Conservation (phyloP, 2,113 vertebrate species). For the Hassar affinis region DNA sequence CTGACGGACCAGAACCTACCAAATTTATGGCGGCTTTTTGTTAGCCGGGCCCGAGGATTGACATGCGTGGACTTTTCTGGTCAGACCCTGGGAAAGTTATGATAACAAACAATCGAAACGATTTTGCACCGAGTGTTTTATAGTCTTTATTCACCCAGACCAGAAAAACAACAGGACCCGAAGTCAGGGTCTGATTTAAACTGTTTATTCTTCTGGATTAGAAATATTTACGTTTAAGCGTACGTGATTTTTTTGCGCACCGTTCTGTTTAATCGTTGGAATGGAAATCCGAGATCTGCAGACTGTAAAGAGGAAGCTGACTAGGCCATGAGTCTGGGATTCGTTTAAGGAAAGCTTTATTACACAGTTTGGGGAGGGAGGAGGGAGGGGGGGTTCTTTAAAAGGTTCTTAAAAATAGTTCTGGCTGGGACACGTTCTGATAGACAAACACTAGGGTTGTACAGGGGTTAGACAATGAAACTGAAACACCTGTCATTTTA, state of each 20-base stretch:
- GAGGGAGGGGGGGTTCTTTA: neutral
- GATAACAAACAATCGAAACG: neutral
- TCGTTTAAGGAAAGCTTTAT: neutral
- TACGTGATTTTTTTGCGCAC: neutral
- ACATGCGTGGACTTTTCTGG: conserved; percentile 2
- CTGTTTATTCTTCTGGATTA: neutral
- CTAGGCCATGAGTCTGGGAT: neutral
- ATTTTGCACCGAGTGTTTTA: conserved; percentile 8
- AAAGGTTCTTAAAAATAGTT: neutral
- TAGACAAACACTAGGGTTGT: too few species aligned
- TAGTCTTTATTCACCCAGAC: conserved; percentile 15
- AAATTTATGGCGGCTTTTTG: neutral
- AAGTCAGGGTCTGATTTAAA: neutral
- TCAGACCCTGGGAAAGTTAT: neutral
- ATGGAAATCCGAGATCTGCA: neutral
- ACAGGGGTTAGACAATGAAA: too few species aligned
- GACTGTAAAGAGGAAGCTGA: neutral
- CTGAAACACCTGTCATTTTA: too few species aligned
- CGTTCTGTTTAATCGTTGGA: neutral
- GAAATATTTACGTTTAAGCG: neutral
- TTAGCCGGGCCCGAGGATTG: neutral
- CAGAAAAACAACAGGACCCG: neutral
- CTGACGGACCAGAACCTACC: neutral
- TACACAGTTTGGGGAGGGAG: too few species aligned
- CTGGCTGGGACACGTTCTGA: too few species aligned